Percentiles rank a stretch among this genome's conserved stretches.
These are phyloP conservation scores for Drosophila borealis DNA, from an alignment of 2,888 invertebrate species.

Conservation along the genomic window DNA sequence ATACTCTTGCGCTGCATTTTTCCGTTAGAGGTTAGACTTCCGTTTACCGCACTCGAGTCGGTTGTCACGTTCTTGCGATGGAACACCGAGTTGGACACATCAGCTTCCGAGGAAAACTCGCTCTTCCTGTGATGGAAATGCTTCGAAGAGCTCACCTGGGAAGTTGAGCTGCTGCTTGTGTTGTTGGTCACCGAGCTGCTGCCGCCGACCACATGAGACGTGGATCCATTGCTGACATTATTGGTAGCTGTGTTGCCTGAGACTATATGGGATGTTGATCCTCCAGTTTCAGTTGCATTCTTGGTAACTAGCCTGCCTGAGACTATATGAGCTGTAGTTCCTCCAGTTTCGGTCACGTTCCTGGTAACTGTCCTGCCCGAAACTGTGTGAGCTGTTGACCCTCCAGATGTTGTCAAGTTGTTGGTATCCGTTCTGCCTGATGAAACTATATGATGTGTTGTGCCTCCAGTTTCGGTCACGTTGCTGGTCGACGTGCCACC, in stretches of 20 bases:
- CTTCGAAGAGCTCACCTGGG: conserved; percentile 67
- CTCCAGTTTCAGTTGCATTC: background rate
- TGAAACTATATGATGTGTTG: conserved; percentile 18
- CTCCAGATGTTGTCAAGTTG: conserved; percentile 18
- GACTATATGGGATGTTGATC: conserved; percentile 16
- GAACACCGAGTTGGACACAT: conserved; percentile 91
- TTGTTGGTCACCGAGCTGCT: conserved; percentile 36
- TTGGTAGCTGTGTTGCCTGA: conserved; percentile 28
- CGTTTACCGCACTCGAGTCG: conserved; percentile 74
- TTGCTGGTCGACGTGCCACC: conserved; percentile 28
- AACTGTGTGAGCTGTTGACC: conserved; percentile 24
- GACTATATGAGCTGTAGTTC: conserved; percentile 2
- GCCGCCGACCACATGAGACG: conserved; percentile 21
- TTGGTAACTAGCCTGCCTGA: conserved; percentile 3
- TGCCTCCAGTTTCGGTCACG: conserved; percentile 19
- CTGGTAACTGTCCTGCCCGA: conserved; percentile 26
- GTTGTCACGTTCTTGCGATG: conserved; percentile 87
- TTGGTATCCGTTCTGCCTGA: conserved; percentile 16
- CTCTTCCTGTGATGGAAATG: conserved; percentile 90
- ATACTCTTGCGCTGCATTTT: conserved; percentile 93
- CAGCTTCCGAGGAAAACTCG: conserved; percentile 90
- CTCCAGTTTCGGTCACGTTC: conserved; percentile 18
- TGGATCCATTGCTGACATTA: conserved; percentile 31
- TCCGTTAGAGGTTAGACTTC: conserved; percentile 85
- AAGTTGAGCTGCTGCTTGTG: conserved; percentile 41